Percentiles rank a stretch among this genome's conserved stretches.
Evolutionary conservation across 2,113 vertebrate genomes (phyloP).

Genomic region (Thamnophis sirtalis): DNA sequence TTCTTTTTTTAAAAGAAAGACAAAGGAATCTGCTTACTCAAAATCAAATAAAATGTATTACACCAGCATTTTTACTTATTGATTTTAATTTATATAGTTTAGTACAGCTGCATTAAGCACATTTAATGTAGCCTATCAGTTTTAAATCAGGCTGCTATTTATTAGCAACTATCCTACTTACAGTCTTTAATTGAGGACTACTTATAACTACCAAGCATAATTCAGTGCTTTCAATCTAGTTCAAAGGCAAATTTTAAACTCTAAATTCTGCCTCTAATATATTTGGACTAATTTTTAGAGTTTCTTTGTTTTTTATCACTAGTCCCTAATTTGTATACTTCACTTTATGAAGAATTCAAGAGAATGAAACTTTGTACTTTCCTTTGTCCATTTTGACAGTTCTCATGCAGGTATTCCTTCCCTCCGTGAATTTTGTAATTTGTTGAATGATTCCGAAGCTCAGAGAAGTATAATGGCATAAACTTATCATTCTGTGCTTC

Average conservation of each 20-base stretch:
- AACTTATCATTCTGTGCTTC: neutral
- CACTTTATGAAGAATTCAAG: neutral
- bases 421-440: neutral
- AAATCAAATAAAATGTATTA: neutral
- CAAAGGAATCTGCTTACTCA: neutral
- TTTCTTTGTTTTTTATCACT: neutral
- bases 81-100: neutral
- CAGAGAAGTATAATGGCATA: neutral
- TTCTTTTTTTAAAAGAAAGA: neutral
- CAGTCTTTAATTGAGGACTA: neutral
- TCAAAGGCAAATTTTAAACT: neutral
- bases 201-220: neutral
- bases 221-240: neutral
- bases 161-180: conserved; percentile 13
- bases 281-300: neutral
- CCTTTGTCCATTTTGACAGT: neutral
- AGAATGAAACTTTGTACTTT: neutral
- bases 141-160: conserved; percentile 53
- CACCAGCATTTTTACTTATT: neutral
- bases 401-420: neutral
- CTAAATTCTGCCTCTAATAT: neutral
- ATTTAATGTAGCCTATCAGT: neutral
- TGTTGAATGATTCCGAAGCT: neutral
- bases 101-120: neutral
- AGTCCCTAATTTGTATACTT: neutral